Base-by-base conservation (phyloP, 2,888 invertebrate species). In the Heliconius sara region DNA sequence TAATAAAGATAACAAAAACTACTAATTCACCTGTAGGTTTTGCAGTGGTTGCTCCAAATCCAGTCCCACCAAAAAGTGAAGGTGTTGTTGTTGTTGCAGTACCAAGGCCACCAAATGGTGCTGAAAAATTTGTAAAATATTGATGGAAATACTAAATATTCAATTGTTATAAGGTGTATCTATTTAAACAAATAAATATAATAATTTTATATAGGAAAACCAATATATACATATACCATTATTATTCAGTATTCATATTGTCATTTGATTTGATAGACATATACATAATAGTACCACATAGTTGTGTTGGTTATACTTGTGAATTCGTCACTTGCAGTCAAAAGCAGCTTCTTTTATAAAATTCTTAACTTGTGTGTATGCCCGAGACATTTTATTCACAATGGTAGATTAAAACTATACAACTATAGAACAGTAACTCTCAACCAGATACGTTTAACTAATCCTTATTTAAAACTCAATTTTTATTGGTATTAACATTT, bases 81-180 rank as follows among this genome's bases (percentile, higher is more conserved):
- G 96, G 92, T 9, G 96, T 92, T 22, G 96, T 91, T 22, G 96
- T 92, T 68, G 96, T 92, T 19, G 96, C 91, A 3, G 94, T 85
- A 0, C 95, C 95, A 82, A 96, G 89, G 0, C 91, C 91, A 68
- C 96, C 96, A 89, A 96, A 96, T 80, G 94, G 93, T 39, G 89
- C 93, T 83, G 71, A 16, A 76, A 79, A 76, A 39, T 16, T 34
- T 65, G 72, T 71, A 74, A 30, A 67, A 9, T 66, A 19, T 16
- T 66, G 19, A n/a, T 63, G 13, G 3, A 63, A 63, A 63, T 13
- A 63, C 12, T 25, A 13, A 60, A 60, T 60, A n/a, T 60, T 60
- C 57, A 22, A 60, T 7, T 60, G 1, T n/a, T 22, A 60, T 22
- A 22, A n/a, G 34, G 1, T 39, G 34, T 60, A n/a, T n/a, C 2